Percentiles rank a stretch among this genome's conserved stretches.
Evolutionary conservation across 2,797 vertebrate genomes (phyloP).

Genomic region (Jordanella pulchra): DNA sequence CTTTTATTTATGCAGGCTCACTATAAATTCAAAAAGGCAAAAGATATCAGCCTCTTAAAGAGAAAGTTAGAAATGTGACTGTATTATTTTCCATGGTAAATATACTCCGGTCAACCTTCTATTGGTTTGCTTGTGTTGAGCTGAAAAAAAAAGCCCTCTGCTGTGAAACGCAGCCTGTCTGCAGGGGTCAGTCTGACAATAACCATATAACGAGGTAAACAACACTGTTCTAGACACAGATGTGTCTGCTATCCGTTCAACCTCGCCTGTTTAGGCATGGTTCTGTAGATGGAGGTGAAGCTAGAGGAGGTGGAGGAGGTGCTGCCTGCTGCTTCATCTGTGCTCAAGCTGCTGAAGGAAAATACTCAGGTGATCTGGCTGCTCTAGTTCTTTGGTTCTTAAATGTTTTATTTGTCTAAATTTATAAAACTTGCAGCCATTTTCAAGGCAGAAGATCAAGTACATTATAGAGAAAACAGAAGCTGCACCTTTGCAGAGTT

Average conservation of each 20-base stretch:
- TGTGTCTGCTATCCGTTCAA: background rate
- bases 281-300: background rate
- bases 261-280: background rate
- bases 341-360: constrained; percentile 3
- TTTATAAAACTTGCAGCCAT: constrained; percentile 3
- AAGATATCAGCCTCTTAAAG: background rate
- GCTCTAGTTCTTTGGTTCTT: constrained; percentile 8
- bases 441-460: background rate
- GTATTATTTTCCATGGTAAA: background rate
- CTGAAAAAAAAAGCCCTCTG: background rate
- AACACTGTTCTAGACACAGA: background rate
- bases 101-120: background rate
- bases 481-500: background rate
- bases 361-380: constrained; percentile 1
- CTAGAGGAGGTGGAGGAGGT: background rate
- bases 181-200: background rate
- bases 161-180: background rate
- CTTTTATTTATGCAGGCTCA: too few species aligned
- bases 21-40: too few species aligned
- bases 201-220: background rate
- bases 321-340: constrained; percentile 6
- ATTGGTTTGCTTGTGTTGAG: constrained; percentile 3
- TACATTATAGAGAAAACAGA: too few species aligned
- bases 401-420: constrained; percentile 1
- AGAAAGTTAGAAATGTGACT: background rate